phyloP scores from a whole-genome alignment of 2,888 invertebrate species.

The Lissocephala sabroskyi region DNA sequence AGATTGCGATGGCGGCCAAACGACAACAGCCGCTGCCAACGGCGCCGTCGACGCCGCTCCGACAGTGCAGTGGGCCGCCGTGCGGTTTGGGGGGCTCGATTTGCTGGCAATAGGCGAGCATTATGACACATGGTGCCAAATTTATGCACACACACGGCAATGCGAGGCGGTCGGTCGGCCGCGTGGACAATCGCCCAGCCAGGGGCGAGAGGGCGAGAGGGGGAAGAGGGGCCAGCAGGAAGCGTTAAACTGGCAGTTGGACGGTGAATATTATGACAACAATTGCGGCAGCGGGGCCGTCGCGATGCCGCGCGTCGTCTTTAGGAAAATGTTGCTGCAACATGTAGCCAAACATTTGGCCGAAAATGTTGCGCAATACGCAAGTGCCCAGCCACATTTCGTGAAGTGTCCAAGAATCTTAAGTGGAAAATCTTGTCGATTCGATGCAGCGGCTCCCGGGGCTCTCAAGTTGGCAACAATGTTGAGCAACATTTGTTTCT shows the following conservation, averaged over 20 bases:
- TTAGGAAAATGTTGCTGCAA: slow-evolving; percentile 32
- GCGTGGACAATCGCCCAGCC: background rate
- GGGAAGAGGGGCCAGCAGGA: background rate
- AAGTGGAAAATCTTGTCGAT: slow-evolving; percentile 58
- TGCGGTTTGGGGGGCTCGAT: slow-evolving; percentile 8
- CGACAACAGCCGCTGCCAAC: slow-evolving; percentile 70
- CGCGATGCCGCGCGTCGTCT: too few species aligned
- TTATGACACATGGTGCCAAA: slow-evolving; percentile 47
- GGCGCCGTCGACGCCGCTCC: slow-evolving; percentile 19
- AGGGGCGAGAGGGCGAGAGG: background rate
- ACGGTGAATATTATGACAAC: background rate
- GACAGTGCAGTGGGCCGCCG: slow-evolving; percentile 14
- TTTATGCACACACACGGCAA: slow-evolving; percentile 20
- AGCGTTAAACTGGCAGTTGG: too few species aligned
- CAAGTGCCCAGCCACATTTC: slow-evolving; percentile 9
- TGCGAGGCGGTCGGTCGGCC: background rate
- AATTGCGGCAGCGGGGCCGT: too few species aligned
- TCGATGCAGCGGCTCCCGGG: too few species aligned
- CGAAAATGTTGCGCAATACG: slow-evolving; percentile 23
- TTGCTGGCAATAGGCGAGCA: slow-evolving; percentile 12
- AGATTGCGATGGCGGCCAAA: slow-evolving; percentile 72
- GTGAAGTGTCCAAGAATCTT: slow-evolving; percentile 36
- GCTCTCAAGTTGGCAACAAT: slow-evolving; percentile 27
- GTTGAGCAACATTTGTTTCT: slow-evolving; percentile 36
- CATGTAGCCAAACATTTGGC: slow-evolving; percentile 23